Conservation (phyloP, 2,113 vertebrate species). For the Anoura caudifer region DNA sequence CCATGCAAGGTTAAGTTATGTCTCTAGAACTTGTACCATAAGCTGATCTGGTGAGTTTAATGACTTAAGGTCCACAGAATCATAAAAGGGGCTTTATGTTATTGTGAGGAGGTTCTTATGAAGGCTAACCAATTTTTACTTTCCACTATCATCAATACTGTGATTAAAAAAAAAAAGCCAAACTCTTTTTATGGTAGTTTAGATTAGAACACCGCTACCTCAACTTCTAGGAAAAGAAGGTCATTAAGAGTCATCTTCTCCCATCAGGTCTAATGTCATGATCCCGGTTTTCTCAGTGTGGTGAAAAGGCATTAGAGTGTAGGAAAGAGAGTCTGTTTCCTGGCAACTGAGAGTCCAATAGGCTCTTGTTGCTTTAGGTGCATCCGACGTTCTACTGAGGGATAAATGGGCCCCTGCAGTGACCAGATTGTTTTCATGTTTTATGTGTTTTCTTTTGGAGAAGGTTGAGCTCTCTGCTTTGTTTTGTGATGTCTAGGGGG, state of each 20-base stretch:
- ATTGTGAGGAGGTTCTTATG: background rate
- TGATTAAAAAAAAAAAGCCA: background rate
- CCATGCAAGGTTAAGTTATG: background rate
- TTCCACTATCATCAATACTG: background rate
- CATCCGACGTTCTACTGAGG: conserved; percentile 9
- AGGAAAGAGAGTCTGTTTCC: background rate
- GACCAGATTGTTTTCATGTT: conserved; percentile 67
- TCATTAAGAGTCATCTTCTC: background rate
- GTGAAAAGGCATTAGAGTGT: background rate
- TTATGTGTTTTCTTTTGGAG: conserved; percentile 66
- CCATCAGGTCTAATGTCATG: background rate
- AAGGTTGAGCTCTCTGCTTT: conserved; percentile 52
- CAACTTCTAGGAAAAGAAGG: background rate
- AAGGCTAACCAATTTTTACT: background rate
- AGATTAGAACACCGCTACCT: background rate
- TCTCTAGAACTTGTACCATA: background rate
- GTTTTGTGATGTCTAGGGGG: conserved; percentile 69
- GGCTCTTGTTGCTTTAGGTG: conserved; percentile 72
- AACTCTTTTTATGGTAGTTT: background rate
- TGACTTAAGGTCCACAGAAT: background rate
- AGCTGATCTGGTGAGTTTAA: background rate
- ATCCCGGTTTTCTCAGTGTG: background rate
- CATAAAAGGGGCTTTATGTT: background rate
- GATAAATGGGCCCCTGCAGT: conserved; percentile 51
- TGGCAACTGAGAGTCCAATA: conserved; percentile 25